These are phyloP conservation scores for Steinernema scapterisci DNA, from an alignment of 2,888 invertebrate species.

Conservation along the genomic window DNA sequence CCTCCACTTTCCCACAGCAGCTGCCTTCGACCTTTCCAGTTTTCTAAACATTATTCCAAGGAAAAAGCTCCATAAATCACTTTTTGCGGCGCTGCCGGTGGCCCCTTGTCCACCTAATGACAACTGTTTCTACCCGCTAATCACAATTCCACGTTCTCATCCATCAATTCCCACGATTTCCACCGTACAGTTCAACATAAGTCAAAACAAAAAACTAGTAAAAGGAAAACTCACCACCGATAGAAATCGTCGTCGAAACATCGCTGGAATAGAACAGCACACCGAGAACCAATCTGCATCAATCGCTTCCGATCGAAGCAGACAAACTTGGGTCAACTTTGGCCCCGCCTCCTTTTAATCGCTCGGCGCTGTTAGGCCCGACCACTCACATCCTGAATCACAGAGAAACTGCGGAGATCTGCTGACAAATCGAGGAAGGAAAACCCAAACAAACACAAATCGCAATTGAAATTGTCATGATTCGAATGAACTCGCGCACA, in stretches of 20 bases:
- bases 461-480: no score
- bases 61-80: constrained; percentile 5
- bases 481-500: no score
- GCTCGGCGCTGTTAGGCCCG: background rate
- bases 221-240: background rate
- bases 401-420: no score
- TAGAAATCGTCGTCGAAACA: no score
- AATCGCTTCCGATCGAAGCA: background rate
- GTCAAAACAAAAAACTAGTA: background rate
- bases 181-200: background rate
- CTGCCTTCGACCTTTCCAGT: no score
- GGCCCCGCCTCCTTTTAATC: background rate
- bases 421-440: no score
- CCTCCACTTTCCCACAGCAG: no score
- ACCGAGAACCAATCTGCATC: background rate
- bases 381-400: no score
- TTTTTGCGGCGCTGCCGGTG: constrained; percentile 6
- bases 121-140: background rate
- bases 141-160: background rate
- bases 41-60: constrained; percentile 25
- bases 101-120: background rate
- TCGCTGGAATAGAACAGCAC: background rate
- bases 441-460: no score
- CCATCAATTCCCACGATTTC: background rate
- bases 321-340: constrained; percentile 1